Evolutionary conservation across 2,113 vertebrate species (phyloP), one percentile per base, ranked within the genome.

Genomic region (Apteryx mantelli): DNA sequence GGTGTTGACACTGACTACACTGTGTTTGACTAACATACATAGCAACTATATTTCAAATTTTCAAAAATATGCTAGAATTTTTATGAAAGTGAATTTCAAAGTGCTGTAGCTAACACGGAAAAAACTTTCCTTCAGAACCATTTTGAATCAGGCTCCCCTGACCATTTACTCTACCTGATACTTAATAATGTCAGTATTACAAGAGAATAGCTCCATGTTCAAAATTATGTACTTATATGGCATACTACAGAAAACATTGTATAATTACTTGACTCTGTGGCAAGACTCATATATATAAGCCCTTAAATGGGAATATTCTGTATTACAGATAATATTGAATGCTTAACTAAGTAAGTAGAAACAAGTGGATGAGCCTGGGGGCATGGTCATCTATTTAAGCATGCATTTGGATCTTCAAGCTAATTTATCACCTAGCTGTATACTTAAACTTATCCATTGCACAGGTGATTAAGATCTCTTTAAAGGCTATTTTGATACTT

Each of bases 341-440:
- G 91, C 85, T 97, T 97, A 98, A 97, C 97, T 92, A 92, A 97
- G 93, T 95, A 88, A 98, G 95, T 48, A 95, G 96, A 95, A 98
- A 92, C 77, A 96, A 95, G 91, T 25, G 58, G 82, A 96, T 92
- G 88, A 95, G 94, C 97, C 97, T 95, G 48, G 18, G 95, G 97
- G 97, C 94, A 97, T 40, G 95, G 95, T 96, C 97, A 97, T 95
- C 97, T 97, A 91, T 91, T 97, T 96, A 97, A 96, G 89, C 79
- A 97, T 97, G 93, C 91, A 88, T 96, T 96, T 96, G 95, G 71
- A 97, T 98, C 98, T 96, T 96, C 91, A 53, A 97, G 93, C 65
- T 98, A 98, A 97, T 98, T 97, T 97, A 97, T 98, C 97, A 97
- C 86, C 89, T 94, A 89, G 96, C 89, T 98, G 92, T 95, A 91